Conservation (phyloP, 2,888 invertebrate genomes). For the Labia minor region DNA sequence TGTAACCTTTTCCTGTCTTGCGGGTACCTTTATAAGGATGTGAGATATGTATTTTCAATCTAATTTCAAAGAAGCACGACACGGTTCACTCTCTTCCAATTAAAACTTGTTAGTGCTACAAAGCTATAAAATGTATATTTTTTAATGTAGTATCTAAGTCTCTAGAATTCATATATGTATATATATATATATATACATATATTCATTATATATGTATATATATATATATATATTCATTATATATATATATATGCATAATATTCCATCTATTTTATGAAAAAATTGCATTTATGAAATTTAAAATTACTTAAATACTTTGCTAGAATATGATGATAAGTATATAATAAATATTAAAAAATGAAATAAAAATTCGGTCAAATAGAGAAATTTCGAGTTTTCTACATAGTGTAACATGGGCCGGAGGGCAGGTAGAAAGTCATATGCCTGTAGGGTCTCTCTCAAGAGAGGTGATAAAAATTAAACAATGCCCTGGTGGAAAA, state of each 20-base stretch:
- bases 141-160: conserved; percentile 6
- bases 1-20: background rate
- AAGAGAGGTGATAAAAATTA: too few species aligned
- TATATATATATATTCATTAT: background rate
- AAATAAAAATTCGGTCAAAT: conserved; percentile 2
- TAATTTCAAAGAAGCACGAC: background rate
- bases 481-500: too few species aligned
- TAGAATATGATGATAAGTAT: background rate
- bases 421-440: too few species aligned
- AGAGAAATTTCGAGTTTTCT: too few species aligned
- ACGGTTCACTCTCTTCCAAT: conserved; percentile 15
- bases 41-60: background rate
- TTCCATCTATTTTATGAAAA: conserved; percentile 18
- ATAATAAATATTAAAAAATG: background rate
- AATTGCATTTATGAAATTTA: background rate
- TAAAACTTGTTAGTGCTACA: conserved; percentile 22
- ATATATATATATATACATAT: conserved; percentile 1
- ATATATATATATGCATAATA: conserved; percentile 13
- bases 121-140: conserved; percentile 23
- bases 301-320: background rate
- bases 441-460: too few species aligned
- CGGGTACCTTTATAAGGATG: background rate
- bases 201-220: conserved; percentile 8
- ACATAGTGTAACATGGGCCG: too few species aligned
- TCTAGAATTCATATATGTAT: background rate